Percentiles rank a stretch among this genome's conserved stretches.
phyloP scores from a whole-genome alignment of 2,113 vertebrate species.

The Phaethon lepturus region DNA sequence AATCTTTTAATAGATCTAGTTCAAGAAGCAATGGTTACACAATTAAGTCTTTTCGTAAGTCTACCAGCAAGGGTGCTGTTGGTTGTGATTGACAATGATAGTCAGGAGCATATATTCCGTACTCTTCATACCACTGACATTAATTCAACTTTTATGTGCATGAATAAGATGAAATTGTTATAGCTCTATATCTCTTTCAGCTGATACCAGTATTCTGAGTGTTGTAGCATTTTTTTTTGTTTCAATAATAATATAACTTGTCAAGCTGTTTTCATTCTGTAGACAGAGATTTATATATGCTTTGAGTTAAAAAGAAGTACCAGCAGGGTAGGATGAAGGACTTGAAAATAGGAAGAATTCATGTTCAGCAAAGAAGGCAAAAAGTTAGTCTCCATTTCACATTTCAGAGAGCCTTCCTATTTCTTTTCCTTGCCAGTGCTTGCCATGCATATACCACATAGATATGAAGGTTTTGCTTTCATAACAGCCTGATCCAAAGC shows the following conservation, averaged over 20 bases:
- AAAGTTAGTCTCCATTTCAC: background rate
- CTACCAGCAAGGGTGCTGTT: background rate
- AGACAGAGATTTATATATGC: slow-evolving; percentile 46
- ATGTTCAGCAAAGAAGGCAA: background rate
- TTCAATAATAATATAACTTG: slow-evolving; percentile 43
- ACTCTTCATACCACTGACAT: slow-evolving; percentile 7
- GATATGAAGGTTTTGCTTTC: background rate
- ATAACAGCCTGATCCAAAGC: background rate
- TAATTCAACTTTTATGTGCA: background rate
- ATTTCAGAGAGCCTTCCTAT: background rate
- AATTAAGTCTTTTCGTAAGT: background rate
- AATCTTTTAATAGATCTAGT: slow-evolving; percentile 21
- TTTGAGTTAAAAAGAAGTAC: slow-evolving; percentile 10
- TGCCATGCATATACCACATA: background rate
- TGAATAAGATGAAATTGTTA: slow-evolving; percentile 32
- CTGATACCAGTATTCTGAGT: slow-evolving; percentile 16
- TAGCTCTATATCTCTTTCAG: slow-evolving; percentile 31
- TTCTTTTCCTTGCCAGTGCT: background rate
- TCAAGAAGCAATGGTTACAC: background rate
- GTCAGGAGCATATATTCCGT: slow-evolving; percentile 7
- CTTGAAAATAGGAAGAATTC: background rate
- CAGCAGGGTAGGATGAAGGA: background rate
- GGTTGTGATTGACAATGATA: slow-evolving; percentile 6
- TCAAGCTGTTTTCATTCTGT: slow-evolving; percentile 53
- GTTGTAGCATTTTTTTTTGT: background rate